A percentile compares a stretch with the other conserved stretches of the same genome.
phyloP scores from a whole-genome alignment of 35 echinoderm and acorn worm genomes.

The Lytechinus variegatus region DNA sequence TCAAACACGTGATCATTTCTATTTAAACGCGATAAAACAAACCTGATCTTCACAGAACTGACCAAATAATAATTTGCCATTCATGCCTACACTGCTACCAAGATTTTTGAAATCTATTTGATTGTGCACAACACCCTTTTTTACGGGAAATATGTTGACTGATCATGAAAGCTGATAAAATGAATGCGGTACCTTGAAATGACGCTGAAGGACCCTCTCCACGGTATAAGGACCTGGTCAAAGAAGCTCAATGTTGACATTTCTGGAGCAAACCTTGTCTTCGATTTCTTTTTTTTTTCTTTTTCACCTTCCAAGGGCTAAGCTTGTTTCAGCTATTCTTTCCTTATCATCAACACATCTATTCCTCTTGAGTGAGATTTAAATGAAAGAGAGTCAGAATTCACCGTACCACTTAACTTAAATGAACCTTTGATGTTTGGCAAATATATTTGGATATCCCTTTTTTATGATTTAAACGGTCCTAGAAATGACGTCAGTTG shows the following conservation, averaged over 20 bases:
- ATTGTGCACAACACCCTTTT: background rate
- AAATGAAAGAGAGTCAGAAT: background rate
- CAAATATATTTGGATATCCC: background rate
- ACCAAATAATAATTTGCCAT: background rate
- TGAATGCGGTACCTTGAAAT: background rate
- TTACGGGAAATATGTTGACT: background rate
- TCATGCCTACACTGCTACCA: background rate
- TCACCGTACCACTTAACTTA: background rate
- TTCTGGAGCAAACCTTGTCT: background rate
- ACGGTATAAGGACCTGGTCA: background rate
- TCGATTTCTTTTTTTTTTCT: background rate
- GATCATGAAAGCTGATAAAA: background rate
- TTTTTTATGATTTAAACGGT: background rate
- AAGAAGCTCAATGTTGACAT: conserved; percentile 2
- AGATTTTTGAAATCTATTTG: background rate
- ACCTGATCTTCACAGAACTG: background rate
- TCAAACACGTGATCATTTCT: background rate
- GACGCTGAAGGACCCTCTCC: background rate
- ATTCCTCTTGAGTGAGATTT: background rate
- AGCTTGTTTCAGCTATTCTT: background rate
- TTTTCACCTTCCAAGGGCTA: background rate
- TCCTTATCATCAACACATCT: background rate
- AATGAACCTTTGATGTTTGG: background rate
- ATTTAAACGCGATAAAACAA: background rate
- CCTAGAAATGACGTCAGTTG: background rate